Conservation (phyloP, 64 coral and sea anemone species). For the Porites lutea region DNA sequence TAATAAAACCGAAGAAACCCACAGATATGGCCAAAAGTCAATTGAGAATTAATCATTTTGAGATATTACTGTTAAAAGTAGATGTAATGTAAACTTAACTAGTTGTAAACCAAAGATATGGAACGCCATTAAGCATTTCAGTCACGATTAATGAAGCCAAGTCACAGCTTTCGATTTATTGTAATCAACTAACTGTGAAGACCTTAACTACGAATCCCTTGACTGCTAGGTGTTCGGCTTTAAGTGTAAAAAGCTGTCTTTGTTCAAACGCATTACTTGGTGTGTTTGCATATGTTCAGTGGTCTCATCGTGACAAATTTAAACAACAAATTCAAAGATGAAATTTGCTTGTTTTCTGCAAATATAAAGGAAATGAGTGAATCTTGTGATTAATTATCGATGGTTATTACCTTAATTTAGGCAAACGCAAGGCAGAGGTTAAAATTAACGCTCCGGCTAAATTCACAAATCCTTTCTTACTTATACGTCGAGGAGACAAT, state of each 20-base stretch:
- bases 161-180: background rate
- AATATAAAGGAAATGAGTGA: conserved; percentile 35
- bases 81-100: conserved; percentile 54
- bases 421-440: background rate
- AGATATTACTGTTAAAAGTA: conserved; percentile 53
- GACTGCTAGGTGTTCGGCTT: background rate
- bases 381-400: conserved; percentile 19
- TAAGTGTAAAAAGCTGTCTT: background rate
- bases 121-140: conserved; percentile 6
- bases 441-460: background rate
- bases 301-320: conserved; percentile 30
- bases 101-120: conserved; percentile 15
- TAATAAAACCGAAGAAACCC: conserved; percentile 14
- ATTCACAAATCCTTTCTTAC: background rate
- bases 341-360: conserved; percentile 56
- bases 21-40: conserved; percentile 43
- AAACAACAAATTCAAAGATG: conserved; percentile 48
- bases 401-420: conserved; percentile 15
- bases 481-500: background rate
- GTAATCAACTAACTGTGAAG: background rate
- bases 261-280: conserved; percentile 43
- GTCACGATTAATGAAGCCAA: background rate
- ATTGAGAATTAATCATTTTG: conserved; percentile 62
- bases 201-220: background rate
- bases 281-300: conserved; percentile 38